Percentiles rank a stretch among this genome's conserved stretches.
Evolutionary conservation across 2,113 vertebrate species (phyloP).

Genomic region (Chauna torquata): DNA sequence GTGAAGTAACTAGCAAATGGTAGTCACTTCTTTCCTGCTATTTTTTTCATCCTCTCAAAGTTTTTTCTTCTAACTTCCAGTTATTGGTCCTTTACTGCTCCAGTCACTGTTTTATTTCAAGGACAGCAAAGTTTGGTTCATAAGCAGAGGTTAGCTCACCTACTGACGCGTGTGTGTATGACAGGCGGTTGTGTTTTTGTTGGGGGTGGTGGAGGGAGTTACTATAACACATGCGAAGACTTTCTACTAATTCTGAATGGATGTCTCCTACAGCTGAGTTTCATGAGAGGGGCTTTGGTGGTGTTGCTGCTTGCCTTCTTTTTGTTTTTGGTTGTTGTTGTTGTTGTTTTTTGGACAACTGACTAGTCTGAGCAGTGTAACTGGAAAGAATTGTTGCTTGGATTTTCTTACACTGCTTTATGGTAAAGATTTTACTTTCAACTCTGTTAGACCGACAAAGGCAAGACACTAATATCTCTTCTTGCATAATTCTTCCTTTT

Average conservation of each 20-base stretch:
- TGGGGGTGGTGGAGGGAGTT: not conserved
- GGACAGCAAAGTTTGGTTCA: not conserved
- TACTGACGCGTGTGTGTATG: not conserved
- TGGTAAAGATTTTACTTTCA: not conserved
- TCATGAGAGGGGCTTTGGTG: not conserved
- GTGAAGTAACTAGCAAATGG: not conserved
- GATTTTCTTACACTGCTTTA: not conserved
- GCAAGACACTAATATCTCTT: not conserved
- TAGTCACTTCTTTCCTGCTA: not conserved
- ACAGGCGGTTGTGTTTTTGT: not conserved
- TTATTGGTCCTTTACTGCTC: not conserved
- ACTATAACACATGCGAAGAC: not conserved
- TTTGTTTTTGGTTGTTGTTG: no score
- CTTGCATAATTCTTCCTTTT: not conserved
- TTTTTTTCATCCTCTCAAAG: not conserved
- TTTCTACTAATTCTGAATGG: not conserved
- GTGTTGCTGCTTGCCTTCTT: no score
- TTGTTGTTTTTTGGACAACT: not conserved
- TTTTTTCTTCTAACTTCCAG: not conserved
- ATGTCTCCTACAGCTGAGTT: not conserved
- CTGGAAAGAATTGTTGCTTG: not conserved
- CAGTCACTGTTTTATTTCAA: not conserved
- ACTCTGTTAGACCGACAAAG: not conserved
- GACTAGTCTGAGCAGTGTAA: not conserved
- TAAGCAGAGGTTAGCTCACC: not conserved